Evolutionary conservation across 2,888 invertebrate genomes (phyloP), one percentile per base, ranked within the genome.

Genomic region (Lycia hirtaria): DNA sequence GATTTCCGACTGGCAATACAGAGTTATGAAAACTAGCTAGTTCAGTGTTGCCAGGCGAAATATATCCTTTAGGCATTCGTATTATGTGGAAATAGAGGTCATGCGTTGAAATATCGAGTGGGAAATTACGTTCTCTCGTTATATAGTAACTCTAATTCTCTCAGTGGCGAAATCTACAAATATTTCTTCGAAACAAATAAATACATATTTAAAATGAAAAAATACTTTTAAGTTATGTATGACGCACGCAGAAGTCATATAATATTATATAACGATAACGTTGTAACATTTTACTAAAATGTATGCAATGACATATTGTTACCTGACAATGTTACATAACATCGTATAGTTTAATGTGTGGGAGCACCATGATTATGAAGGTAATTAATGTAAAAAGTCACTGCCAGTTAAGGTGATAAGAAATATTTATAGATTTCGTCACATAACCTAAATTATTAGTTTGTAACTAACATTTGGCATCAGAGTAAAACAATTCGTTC

Each of bases 401-500:
- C 12, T 9, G 6, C 6, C 3, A 26, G 26, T 5, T 47, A 5
- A 26, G n/a, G 24, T 12, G 35, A 17, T 35, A 24, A 28, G 32
- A 59, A 59, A 54, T 58, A 52, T 45, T 47, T 41, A 41, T 41
- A 51, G 40, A 22, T 26, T 20, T 57, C 60, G 37, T 17, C 49
- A 49, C 19, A 47, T 45, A 40, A 26, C 24, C 37, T 49, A 49
- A 43, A 63, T 43, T 82, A 83, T 80, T 80, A 83, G 81, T 79
- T 73, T 75, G 47, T 66, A 83, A 86, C 85, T 79, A 85, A 85
- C 83, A 85, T 86, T 87, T 86, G 86, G 84, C 86, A 83, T 85
- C 80, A 78, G 79, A 80, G 73, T 80, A 77, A 74, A 76, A 78
- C 69, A 73, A 75, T 62, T 64, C 69, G 63, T 51, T 19, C 17